phyloP scores from a whole-genome alignment of 2,113 vertebrate genomes.

The Python bivittatus region DNA sequence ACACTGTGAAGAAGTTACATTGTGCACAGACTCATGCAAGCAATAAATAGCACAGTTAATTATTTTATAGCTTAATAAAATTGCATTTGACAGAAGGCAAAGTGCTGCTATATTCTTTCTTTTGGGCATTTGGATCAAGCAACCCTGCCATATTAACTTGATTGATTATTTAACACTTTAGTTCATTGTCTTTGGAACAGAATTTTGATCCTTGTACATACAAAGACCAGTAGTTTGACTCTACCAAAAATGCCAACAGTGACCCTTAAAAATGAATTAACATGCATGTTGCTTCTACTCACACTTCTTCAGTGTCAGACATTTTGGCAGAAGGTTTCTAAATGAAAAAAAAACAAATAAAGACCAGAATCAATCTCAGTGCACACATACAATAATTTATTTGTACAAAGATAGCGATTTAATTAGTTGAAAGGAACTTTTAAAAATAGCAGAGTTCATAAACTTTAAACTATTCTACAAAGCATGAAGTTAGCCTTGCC shows the following conservation, averaged over 20 bases:
- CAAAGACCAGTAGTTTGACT: neutral
- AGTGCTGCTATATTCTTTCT: neutral
- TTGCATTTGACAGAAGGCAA: neutral
- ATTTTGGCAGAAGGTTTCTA: constrained; percentile 80
- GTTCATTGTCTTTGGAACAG: neutral
- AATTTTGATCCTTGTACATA: neutral
- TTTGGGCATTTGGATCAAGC: rapidly evolving
- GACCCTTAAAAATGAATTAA: neutral
- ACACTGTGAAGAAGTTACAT: neutral
- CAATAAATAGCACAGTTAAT: neutral
- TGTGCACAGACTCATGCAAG: neutral
- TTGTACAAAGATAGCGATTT: constrained; percentile 28
- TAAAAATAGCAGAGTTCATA: neutral
- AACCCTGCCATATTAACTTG: neutral
- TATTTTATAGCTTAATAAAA: neutral
- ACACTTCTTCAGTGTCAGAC: constrained; percentile 93
- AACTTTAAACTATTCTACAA: constrained; percentile 22
- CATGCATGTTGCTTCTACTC: constrained; percentile 64
- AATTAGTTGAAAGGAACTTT: constrained; percentile 26
- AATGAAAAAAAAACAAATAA: constrained; percentile 40
- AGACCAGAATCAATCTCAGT: neutral
- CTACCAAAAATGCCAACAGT: rapidly evolving
- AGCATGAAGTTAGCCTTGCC: neutral
- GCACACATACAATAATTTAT: constrained; percentile 25
- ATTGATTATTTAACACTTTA: neutral